Conservation (phyloP, 2,888 invertebrate species). For the Byasa hedistus region DNA sequence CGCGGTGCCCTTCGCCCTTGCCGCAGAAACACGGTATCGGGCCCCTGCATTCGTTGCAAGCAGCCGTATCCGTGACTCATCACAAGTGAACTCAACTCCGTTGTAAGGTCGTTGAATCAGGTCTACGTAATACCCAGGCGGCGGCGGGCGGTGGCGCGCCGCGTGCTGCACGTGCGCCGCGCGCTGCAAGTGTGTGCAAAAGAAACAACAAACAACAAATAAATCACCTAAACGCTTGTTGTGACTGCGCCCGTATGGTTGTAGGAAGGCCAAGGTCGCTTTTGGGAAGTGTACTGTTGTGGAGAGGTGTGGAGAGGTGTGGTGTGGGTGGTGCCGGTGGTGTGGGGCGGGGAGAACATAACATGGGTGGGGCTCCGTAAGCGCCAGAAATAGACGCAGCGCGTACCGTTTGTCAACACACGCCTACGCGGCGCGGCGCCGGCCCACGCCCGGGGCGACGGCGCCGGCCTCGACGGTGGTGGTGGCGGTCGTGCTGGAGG, state of each 20-base stretch:
- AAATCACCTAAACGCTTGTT: conserved; percentile 58
- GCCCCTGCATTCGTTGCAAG: too few species aligned
- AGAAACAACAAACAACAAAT: conserved; percentile 32
- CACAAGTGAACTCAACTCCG: too few species aligned
- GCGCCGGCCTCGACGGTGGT: not conserved
- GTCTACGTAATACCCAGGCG: too few species aligned
- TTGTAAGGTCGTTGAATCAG: too few species aligned
- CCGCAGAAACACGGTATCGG: too few species aligned
- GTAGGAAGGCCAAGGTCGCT: conserved; percentile 73
- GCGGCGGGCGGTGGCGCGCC: too few species aligned
- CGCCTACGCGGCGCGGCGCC: conserved; percentile 63
- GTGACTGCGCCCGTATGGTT: conserved; percentile 77
- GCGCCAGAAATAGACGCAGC: conserved; percentile 65
- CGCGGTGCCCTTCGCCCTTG: too few species aligned
- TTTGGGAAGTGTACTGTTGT: conserved; percentile 45
- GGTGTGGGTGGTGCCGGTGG: conserved; percentile 33
- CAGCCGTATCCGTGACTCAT: too few species aligned
- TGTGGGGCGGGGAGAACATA: conserved; percentile 21
- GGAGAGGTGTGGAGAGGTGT: conserved; percentile 31
- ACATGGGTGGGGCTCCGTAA: conserved; percentile 37
- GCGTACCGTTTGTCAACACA: conserved; percentile 76
- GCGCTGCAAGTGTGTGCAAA: too few species aligned
- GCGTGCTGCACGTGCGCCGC: too few species aligned
- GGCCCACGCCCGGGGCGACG: conserved; percentile 33
- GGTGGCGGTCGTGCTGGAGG: not conserved